Conservation (phyloP, 2,797 vertebrate genomes). For the Loris lydekkerianus region DNA sequence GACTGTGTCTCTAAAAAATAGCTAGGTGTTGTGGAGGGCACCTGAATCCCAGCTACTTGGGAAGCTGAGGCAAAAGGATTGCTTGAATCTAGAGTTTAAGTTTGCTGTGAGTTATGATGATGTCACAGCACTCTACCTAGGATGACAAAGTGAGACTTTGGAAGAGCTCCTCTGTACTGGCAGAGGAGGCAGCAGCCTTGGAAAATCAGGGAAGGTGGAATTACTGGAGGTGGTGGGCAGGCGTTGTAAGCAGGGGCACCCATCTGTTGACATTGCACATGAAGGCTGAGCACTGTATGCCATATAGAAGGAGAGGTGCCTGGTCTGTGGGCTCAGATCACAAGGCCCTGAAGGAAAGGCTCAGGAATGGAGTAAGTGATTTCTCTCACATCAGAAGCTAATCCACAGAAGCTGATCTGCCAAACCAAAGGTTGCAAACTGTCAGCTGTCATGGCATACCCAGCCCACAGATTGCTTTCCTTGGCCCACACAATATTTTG, state of each 20-base stretch:
- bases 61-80: too few species aligned
- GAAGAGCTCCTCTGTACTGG: neutral
- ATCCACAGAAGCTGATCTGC: neutral
- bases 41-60: too few species aligned
- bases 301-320: neutral
- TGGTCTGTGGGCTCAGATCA: neutral
- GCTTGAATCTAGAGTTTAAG: too few species aligned
- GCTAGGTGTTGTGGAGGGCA: too few species aligned
- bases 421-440: neutral
- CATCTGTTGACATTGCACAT: neutral
- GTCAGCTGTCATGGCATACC: neutral
- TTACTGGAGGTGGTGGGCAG: neutral
- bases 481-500: conserved; percentile 12
- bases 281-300: neutral
- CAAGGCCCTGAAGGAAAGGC: neutral
- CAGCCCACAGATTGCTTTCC: conserved; percentile 16
- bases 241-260: neutral
- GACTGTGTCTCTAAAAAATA: too few species aligned
- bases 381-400: neutral
- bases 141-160: too few species aligned
- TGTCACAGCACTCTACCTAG: too few species aligned
- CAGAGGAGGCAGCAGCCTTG: neutral
- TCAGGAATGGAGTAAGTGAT: fast-evolving
- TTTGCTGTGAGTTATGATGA: too few species aligned
- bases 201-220: neutral